These are phyloP conservation scores for Saxicola maurus DNA, from an alignment of 2,797 vertebrate genomes.

Conservation along the genomic window DNA sequence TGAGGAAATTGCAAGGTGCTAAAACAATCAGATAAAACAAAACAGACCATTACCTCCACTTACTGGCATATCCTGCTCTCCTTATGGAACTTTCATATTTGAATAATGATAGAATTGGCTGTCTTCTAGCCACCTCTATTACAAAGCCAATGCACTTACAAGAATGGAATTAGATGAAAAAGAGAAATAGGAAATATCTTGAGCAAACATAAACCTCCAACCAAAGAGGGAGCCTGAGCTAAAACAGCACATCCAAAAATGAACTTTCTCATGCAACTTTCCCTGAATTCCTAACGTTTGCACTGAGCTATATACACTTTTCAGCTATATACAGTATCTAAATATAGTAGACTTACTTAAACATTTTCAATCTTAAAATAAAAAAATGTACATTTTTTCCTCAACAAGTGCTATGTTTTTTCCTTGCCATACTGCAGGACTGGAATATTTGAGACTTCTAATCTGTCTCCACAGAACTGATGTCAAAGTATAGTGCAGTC, in stretches of 20 bases:
- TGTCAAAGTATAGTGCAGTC: constrained; percentile 8
- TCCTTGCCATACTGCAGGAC: background rate
- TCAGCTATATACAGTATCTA: background rate
- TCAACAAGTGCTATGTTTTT: background rate
- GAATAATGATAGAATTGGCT: constrained; percentile 1
- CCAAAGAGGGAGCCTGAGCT: background rate
- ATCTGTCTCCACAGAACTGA: background rate
- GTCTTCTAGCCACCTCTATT: background rate
- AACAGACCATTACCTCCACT: constrained; percentile 48
- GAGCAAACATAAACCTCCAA: background rate
- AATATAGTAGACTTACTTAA: background rate
- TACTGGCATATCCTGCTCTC: constrained; percentile 16
- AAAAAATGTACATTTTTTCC: background rate
- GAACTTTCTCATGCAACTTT: background rate
- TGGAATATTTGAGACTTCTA: constrained; percentile 4
- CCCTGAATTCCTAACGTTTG: background rate
- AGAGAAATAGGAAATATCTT: background rate
- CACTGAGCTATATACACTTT: background rate
- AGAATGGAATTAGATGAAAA: background rate
- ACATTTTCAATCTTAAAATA: background rate
- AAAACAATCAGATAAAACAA: constrained; percentile 62
- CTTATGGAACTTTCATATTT: background rate
- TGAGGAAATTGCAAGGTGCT: constrained; percentile 57
- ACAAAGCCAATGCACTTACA: background rate
- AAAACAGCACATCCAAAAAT: background rate